Evolutionary conservation across 1,140 invertebrate species (phyloP), one percentile per base, ranked within the genome.

Genomic region (Calliphora vicina): DNA sequence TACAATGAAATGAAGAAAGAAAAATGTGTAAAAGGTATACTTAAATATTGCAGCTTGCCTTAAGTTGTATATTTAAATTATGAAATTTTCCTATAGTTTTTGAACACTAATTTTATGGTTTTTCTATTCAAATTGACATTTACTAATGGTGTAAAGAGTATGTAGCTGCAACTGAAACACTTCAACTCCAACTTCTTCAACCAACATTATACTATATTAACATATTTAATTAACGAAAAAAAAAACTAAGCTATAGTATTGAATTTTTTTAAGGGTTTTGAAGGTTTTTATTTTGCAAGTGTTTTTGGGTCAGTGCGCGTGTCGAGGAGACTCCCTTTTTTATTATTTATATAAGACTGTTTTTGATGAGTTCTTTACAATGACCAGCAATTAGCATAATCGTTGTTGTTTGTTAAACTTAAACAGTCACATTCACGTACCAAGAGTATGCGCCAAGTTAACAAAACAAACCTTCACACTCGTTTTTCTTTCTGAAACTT

Each of bases 371-470:
- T 45, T 45, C 42, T 15, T 43, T 23, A 43, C 76, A 67, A 20
- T 73, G 67, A 42, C 23, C 27, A 82, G 73, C 87, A 88, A 88
- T 88, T 88, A 88, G 87, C 87, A 88, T 88, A 88, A 88, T 88
- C 87, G 87, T 83, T 88, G 73, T 85, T 82, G 84, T 67, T 67
- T 67, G 61, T 23, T 67, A 20, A 67, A 67, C 23, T 67, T 67
- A 20, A 8, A 23, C 20, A 23, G 61, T n/a, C 50, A 61, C 6
- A n/a, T 61, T 61, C 13, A 61, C n/a, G 17, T 17, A 61, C 12
- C 5, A 61, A 61, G n/a, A 23, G 17, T 23, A 67, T 67, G 50
- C 50, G 15, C 50, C n/a, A 17, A 17, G 15, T 57, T 13, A 17
- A 50, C 1, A 35, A 6, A 50, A 17, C 12, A 50, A 8, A 50